phyloP scores from a whole-genome alignment of 2,797 vertebrate genomes.

The Sebastes paucispinis region DNA sequence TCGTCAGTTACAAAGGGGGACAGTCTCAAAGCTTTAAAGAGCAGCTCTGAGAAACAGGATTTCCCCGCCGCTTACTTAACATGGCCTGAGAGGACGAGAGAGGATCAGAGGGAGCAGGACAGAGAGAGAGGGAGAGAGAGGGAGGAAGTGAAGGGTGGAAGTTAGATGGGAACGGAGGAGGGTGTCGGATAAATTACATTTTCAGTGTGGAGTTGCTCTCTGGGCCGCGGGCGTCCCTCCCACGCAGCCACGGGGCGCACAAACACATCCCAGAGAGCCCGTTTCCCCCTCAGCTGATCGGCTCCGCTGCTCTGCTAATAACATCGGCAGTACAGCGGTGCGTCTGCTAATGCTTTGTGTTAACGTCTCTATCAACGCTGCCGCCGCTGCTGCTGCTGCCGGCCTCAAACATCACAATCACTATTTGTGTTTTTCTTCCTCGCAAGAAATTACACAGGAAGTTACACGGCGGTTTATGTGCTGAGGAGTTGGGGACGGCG shows the following conservation, averaged over 20 bases:
- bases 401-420: not conserved
- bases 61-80: not conserved
- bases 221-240: not conserved
- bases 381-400: not conserved
- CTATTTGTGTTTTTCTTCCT: not conserved
- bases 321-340: not conserved
- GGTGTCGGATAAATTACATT: slow-evolving; percentile 16
- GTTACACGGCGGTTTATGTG: not conserved
- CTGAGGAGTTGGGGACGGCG: not conserved
- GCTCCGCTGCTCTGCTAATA: not conserved
- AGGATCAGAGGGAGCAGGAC: not conserved
- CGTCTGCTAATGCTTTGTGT: slow-evolving; percentile 16
- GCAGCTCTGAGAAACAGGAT: slow-evolving; percentile 2
- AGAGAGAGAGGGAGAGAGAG: not conserved
- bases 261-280: not conserved
- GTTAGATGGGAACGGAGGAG: not conserved
- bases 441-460: not conserved
- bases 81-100: not conserved
- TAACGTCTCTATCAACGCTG: slow-evolving; percentile 20
- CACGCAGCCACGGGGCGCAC: not conserved
- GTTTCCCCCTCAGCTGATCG: not conserved
- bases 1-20: not conserved
- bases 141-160: not conserved
- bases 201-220: not conserved
- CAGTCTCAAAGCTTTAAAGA: not conserved